A percentile compares a stretch with the other conserved stretches of the same genome.
These are phyloP conservation scores for Petaurus breviceps DNA, from an alignment of 2,113 vertebrate species.

Conservation along the genomic window DNA sequence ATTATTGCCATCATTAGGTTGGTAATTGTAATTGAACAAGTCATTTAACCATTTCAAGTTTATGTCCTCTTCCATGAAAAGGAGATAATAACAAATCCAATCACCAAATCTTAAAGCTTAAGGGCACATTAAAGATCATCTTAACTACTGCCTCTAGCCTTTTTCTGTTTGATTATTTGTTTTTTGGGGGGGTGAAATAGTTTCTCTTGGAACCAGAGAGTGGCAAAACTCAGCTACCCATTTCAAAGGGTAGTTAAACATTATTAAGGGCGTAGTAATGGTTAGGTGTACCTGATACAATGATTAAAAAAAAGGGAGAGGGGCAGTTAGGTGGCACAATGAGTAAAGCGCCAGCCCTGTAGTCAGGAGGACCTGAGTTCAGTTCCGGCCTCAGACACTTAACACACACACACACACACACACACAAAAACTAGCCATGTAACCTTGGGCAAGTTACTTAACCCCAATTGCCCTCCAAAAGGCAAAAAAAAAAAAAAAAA, in stretches of 20 bases:
- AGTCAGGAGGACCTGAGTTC: too few relatives aligned
- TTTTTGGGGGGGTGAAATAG: background rate
- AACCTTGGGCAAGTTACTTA: too few relatives aligned
- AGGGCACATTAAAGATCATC: background rate
- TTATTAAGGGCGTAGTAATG: background rate
- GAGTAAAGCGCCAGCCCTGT: too few relatives aligned
- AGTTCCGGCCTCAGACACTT: too few relatives aligned
- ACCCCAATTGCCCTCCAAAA: too few relatives aligned
- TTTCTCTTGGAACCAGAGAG: background rate
- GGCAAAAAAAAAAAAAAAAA: too few relatives aligned
- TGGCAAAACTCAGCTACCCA: background rate
- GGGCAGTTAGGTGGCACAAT: too few relatives aligned
- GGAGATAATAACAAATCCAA: background rate
- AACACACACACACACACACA: too few relatives aligned
- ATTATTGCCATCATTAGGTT: background rate
- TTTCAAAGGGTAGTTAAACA: background rate
- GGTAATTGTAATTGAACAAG: background rate
- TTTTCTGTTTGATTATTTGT: background rate
- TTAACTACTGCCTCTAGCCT: background rate
- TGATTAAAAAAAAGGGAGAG: background rate
- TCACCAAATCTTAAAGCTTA: background rate
- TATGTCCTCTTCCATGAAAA: background rate
- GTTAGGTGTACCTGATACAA: background rate
- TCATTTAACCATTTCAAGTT: background rate
- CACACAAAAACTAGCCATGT: too few relatives aligned